Evolutionary conservation across 2,797 vertebrate genomes (phyloP).

Genomic region (Pyrrhura leucotis): DNA sequence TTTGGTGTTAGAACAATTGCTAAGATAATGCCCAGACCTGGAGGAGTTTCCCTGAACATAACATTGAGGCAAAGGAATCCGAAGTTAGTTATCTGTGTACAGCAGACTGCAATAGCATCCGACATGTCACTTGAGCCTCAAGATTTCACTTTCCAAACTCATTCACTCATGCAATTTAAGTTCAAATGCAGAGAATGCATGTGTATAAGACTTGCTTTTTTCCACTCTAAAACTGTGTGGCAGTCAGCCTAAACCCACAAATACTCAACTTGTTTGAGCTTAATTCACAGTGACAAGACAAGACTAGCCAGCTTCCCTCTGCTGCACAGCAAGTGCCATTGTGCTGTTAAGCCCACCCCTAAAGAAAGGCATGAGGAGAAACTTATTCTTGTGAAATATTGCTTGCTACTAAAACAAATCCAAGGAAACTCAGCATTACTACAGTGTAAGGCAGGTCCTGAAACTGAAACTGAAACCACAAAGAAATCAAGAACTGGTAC

Average conservation of each 20-base stretch:
- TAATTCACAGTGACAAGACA: constrained; percentile 9
- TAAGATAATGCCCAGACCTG: not conserved
- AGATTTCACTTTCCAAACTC: constrained; percentile 68
- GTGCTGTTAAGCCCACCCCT: constrained; percentile 42
- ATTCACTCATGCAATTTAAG: constrained; percentile 71
- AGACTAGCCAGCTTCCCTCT: constrained; percentile 39
- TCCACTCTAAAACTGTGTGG: constrained; percentile 68
- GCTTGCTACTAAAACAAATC: not conserved
- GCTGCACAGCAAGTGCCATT: not conserved
- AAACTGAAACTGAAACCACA: constrained; percentile 20
- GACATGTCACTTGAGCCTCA: constrained; percentile 73
- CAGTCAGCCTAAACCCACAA: constrained; percentile 68
- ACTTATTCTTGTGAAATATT: not conserved
- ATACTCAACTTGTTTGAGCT: constrained; percentile 9
- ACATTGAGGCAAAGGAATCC: not conserved
- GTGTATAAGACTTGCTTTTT: constrained; percentile 68
- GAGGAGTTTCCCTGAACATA: constrained; percentile 11
- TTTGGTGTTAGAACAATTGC: not conserved
- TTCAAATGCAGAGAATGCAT: constrained; percentile 69
- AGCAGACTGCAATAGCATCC: constrained; percentile 70
- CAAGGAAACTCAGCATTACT: constrained; percentile 7
- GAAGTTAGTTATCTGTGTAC: not conserved
- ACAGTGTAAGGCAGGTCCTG: constrained; percentile 52
- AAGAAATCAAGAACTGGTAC: not conserved
- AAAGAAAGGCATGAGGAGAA: constrained; percentile 41